Evolutionary conservation across 2,888 invertebrate genomes (phyloP).

Genomic region (Netelia melanura): DNA sequence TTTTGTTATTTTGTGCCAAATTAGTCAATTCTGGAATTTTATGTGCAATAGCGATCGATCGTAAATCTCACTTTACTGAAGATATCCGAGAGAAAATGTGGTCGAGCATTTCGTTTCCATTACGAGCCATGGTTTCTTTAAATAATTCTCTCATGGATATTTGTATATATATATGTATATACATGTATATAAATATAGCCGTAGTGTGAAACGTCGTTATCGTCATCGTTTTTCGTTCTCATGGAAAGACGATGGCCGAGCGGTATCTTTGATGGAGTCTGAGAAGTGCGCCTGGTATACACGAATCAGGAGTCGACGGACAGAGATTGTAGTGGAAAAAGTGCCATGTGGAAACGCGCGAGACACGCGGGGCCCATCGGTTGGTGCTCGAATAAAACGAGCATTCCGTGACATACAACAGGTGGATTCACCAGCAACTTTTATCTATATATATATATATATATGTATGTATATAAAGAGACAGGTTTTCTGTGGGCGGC

Average conservation of each 20-base stretch:
- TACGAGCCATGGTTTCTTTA: not conserved
- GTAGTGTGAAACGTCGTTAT: constrained; percentile 66
- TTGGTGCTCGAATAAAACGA: constrained; percentile 64
- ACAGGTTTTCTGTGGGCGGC: constrained; percentile 60
- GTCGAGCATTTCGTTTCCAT: not conserved
- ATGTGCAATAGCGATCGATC: not conserved
- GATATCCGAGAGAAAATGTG: not conserved
- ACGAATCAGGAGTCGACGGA: constrained; percentile 29
- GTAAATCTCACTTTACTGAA: constrained; percentile 7
- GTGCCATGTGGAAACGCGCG: constrained; percentile 62
- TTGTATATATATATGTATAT: not conserved
- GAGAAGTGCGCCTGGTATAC: constrained; percentile 36
- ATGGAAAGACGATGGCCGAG: constrained; percentile 42
- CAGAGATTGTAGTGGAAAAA: constrained; percentile 63
- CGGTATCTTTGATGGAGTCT: constrained; percentile 73
- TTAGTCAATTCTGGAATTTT: not conserved
- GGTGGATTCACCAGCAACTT: constrained; percentile 68
- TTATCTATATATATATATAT: constrained; percentile 11
- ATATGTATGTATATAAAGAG: constrained; percentile 21
- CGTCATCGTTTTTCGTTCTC: constrained; percentile 60
- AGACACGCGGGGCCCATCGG: constrained; percentile 50
- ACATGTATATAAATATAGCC: constrained; percentile 31
- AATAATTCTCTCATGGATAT: not conserved
- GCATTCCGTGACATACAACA: constrained; percentile 75
- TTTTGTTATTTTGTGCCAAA: too few relatives aligned